Base-by-base conservation (phyloP, 1,140 invertebrate genomes). In the Ganaspis sp. region DNA sequence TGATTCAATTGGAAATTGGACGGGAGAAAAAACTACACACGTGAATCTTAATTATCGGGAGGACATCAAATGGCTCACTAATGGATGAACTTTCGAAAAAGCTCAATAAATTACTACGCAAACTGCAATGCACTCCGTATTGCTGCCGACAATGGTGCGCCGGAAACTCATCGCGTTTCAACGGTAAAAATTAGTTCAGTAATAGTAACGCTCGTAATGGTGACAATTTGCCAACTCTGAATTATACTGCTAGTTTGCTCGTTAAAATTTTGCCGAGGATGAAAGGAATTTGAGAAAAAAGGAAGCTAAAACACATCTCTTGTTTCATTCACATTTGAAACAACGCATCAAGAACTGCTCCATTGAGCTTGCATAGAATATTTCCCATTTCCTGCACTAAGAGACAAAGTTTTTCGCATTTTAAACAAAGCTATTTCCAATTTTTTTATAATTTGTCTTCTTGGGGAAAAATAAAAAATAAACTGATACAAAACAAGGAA, bases 41-140 rank as follows among this genome's bases (percentile, higher is more conserved):
- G 11, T 64, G 23, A 64, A 29, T 34, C 58, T 64, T 64, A 64
- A 34, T 64, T 64, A 64, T 34, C 26, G 58, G 21, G 29, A 64
- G 9, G 58, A 34, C 58, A 64, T 64, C 58, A 34, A 64, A 64
- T 34, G 23, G 23, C 58, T 64, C 23, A 29, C 54, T 64, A 64
- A 64, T 64, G 54, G 54, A 64, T 29, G 54, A 64, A 64, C 54
- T 64, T 64, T 64, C 54, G 54, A 29, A 64, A 64, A 64, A 64
- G 54, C 54, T 64, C 54, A 64, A 64, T 64, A 64, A 64, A 64
- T 64, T 64, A 64, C 54, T 64, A 29, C 23, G 15, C 54, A n/a
- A 29, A 26, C 54, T 64, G 54, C 23, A 64, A 64, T 64, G 54
- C 54, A 26, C 21, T 64, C 23, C 23, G 23, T 29, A 29, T 29